These are phyloP conservation scores for Zoanthus sansibaricus DNA, from an alignment of 92 coral and sea anemone genomes.

Conservation along the genomic window DNA sequence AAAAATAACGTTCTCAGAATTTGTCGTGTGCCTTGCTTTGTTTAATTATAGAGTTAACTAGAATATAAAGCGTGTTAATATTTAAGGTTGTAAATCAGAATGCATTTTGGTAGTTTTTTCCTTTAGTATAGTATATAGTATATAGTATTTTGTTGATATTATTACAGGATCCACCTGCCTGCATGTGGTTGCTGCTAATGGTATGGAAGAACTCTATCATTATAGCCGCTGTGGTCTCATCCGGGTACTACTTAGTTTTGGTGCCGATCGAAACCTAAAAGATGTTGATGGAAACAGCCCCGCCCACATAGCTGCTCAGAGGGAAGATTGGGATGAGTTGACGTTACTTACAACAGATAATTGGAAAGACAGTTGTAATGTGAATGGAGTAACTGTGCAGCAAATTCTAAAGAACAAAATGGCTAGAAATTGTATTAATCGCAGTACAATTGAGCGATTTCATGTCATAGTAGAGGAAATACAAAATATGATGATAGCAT, in stretches of 20 bases:
- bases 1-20: too few relatives aligned
- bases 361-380: conserved; percentile 25
- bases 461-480: not conserved
- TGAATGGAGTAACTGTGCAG: conserved; percentile 14
- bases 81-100: too few relatives aligned
- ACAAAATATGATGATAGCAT: not conserved
- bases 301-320: conserved; percentile 43
- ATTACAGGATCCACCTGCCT: conserved; percentile 36
- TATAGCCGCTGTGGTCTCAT: not conserved
- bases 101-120: too few relatives aligned
- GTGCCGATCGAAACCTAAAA: conserved; percentile 17
- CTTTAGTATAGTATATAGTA: too few relatives aligned
- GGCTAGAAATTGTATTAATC: not conserved
- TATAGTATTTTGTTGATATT: too few relatives aligned
- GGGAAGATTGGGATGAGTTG: conserved; percentile 2
- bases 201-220: too few relatives aligned
- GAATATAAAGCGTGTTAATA: too few relatives aligned
- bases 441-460: not conserved
- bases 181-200: conserved; percentile 19
- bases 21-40: too few relatives aligned
- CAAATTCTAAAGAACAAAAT: not conserved
- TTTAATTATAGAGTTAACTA: too few relatives aligned
- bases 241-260: not conserved
- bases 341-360: not conserved
- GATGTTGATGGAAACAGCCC: conserved; percentile 32